These are phyloP conservation scores for Ischnura elegans DNA, from an alignment of 2,888 invertebrate genomes.

Conservation along the genomic window DNA sequence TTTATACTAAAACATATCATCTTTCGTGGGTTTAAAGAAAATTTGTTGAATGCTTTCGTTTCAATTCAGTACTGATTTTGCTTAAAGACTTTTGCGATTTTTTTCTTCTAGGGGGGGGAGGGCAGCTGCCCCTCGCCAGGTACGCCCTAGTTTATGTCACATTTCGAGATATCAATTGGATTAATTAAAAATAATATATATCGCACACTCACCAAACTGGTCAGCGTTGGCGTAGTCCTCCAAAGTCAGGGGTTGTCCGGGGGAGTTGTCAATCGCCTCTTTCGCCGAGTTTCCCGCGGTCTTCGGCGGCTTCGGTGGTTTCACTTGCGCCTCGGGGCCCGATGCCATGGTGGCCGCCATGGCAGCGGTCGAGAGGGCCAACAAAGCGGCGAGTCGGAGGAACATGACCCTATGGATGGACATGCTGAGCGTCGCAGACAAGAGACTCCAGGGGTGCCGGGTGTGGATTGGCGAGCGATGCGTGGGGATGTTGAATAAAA, in stretches of 20 bases:
- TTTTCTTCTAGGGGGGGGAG: no score
- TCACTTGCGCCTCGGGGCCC: background rate
- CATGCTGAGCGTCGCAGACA: background rate
- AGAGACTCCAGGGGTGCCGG: background rate
- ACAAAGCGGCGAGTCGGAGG: background rate
- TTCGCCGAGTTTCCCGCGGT: background rate
- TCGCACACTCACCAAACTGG: slow-evolving; percentile 36
- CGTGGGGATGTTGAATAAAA: background rate
- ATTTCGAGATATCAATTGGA: no score
- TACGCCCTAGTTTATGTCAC: no score
- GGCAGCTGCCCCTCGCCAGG: no score
- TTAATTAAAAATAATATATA: no score
- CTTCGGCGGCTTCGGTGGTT: background rate
- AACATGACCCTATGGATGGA: background rate
- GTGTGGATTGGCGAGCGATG: background rate
- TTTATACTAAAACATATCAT: no score
- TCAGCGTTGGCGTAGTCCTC: slow-evolving; percentile 41
- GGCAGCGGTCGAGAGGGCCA: background rate
- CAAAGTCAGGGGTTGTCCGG: slow-evolving; percentile 40
- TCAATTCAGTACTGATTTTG: no score
- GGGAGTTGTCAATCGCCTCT: slow-evolving; percentile 41
- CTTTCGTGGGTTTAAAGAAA: no score
- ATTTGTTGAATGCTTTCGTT: no score
- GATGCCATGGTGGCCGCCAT: background rate
- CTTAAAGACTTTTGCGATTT: no score